These are phyloP conservation scores for Diorhabda elongata DNA, from an alignment of 1,140 invertebrate species.

Conservation along the genomic window DNA sequence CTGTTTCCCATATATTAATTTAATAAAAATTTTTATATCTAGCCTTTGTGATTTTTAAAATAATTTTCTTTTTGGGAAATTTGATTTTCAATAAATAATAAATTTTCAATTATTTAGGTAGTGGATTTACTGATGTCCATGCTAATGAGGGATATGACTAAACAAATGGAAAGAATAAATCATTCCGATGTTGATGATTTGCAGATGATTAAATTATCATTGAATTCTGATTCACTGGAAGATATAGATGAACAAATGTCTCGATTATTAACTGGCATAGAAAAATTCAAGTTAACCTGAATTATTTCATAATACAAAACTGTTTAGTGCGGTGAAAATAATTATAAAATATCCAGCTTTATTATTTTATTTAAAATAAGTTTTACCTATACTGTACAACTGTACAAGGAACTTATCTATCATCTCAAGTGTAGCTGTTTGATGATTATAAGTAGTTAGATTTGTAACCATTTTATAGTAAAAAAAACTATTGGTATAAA, in stretches of 20 bases:
- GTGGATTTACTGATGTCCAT: conserved; percentile 41
- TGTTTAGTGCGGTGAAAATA: no score
- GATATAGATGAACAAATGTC: conserved; percentile 39
- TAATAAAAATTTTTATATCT: not conserved
- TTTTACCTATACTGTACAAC: no score
- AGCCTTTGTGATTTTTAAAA: not conserved
- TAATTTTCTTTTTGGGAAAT: not conserved
- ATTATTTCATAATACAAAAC: no score
- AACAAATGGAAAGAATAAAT: conserved; percentile 28
- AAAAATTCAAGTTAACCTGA: conserved; percentile 21
- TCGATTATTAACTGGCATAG: conserved; percentile 36
- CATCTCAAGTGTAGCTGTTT: no score
- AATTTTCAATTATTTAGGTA: conserved; percentile 28
- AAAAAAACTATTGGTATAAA: no score
- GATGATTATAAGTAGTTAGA: no score
- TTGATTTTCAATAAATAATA: no score
- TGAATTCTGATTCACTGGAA: conserved; percentile 31
- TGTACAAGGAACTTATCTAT: no score
- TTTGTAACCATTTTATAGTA: no score
- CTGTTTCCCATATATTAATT: not conserved
- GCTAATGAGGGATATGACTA: conserved; percentile 25
- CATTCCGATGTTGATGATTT: conserved; percentile 36
- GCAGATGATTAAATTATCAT: conserved; percentile 40
- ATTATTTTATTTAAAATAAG: no score
- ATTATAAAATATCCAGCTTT: no score